Percentiles rank a stretch among this genome's conserved stretches.
Evolutionary conservation across 2,113 vertebrate species (phyloP).

Genomic region (Pardalotus punctatus): DNA sequence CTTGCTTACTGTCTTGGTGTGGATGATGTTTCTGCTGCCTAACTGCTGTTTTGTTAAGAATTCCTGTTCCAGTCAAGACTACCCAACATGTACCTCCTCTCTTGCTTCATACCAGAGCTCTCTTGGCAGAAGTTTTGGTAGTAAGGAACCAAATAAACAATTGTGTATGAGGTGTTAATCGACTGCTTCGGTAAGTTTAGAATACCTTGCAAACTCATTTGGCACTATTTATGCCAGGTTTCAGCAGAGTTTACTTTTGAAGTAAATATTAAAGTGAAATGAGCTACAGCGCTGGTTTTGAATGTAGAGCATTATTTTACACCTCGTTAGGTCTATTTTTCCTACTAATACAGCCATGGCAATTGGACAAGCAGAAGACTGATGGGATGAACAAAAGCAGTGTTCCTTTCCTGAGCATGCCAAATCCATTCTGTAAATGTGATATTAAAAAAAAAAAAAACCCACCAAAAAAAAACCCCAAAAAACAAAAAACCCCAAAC

Average conservation of each 20-base stretch:
- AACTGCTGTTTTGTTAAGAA: not conserved
- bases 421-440: constrained; percentile 26
- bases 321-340: constrained; percentile 37
- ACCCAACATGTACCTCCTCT: not conserved
- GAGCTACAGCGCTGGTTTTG: not conserved
- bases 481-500: not conserved
- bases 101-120: not conserved
- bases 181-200: not conserved
- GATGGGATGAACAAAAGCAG: constrained; percentile 2
- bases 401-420: not conserved
- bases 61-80: not conserved
- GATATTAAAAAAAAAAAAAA: not conserved
- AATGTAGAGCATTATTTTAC: constrained; percentile 21
- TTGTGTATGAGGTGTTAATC: not conserved
- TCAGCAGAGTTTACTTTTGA: constrained; percentile 37
- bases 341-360: not conserved
- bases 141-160: not conserved
- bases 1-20: not conserved
- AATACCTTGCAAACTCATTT: not conserved
- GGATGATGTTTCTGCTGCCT: not conserved
- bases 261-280: constrained; percentile 30
- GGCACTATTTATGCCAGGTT: not conserved
- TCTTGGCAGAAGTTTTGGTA: not conserved
- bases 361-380: not conserved
- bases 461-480: not conserved